Evolutionary conservation across 2,797 vertebrate genomes (phyloP), one percentile per base, ranked within the genome.

Genomic region (Etheostoma perlongum): DNA sequence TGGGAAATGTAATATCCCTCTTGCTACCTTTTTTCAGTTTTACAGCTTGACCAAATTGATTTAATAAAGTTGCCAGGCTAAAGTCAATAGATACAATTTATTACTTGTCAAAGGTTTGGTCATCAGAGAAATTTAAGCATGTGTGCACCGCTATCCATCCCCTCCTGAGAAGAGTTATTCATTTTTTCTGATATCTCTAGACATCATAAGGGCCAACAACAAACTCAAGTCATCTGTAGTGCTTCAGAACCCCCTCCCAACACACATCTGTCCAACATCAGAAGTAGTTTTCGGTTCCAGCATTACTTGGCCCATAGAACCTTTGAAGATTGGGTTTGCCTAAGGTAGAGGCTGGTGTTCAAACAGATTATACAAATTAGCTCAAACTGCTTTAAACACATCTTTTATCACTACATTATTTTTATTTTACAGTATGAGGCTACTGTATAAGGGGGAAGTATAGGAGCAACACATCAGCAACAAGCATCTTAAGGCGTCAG

Each of bases 91-190:
- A 57, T 54, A 21, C 15, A 79, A 66, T 51, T 47, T 64, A 76
- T 79, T 64, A 72, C 57, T 64, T 81, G 52, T 72, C 62, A 81
- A 85, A 74, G 49, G 27, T 77, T 66, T 61, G 12, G 33, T 47
- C 46, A 54, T 58, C 19, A 60, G 30, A 72, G 51, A 21, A 67
- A 63, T 73, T 71, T 47, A 30, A 60, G 23, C n/a, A 53, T 33
- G 9, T 18, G 15, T 2, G 11, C 25, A 44, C 5, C 6, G 3
- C 51, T 57, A 27, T 44, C 18, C 42, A 15, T 54, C 7, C 18
- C 10, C 25, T 33, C n/a, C n/a, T 58, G 53, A 53, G 27, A 65
- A 23, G 54, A 14, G 19, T n/a, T 53, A 40, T 62, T 46, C 0
- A 21, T 51, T 36, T 44, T 6, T 14, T 46, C 10, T 33, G 8